A percentile compares a stretch with the other conserved stretches of the same genome.
phyloP scores from a whole-genome alignment of 2,888 invertebrate species.

The Uloborus plumipes region DNA sequence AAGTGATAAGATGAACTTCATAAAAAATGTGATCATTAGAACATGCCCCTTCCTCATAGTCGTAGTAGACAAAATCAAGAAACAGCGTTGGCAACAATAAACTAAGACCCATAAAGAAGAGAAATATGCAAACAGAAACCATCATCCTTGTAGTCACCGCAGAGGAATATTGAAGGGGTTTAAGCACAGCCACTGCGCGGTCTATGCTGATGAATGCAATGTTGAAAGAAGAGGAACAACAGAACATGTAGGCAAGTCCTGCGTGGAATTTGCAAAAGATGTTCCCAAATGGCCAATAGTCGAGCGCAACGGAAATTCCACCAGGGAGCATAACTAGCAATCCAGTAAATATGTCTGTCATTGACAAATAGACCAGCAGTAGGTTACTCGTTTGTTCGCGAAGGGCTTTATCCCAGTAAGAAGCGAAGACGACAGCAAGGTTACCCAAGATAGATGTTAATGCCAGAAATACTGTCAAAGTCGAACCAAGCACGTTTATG shows the following conservation, averaged over 20 bases:
- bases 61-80: background rate
- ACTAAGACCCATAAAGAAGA: background rate
- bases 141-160: background rate
- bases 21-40: background rate
- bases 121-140: too few species aligned
- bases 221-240: conserved; percentile 71
- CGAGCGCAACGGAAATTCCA: background rate
- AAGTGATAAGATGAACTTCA: too few species aligned
- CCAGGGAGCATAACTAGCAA: background rate
- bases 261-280: conserved; percentile 69
- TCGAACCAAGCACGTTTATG: too few species aligned
- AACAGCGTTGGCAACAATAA: background rate
- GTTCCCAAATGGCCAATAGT: background rate
- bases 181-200: conserved; percentile 69
- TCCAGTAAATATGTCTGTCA: conserved; percentile 1
- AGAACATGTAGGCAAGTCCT: conserved; percentile 70
- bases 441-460: background rate
- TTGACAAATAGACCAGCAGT: background rate
- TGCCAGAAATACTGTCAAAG: background rate
- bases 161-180: conserved; percentile 69
- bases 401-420: background rate
- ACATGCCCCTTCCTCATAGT: conserved; percentile 17
- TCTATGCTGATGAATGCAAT: conserved; percentile 70
- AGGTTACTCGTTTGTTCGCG: background rate
- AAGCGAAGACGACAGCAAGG: background rate